Evolutionary conservation across 2,797 vertebrate genomes (phyloP), one percentile per base, ranked within the genome.

Genomic region (Falco columbarius): DNA sequence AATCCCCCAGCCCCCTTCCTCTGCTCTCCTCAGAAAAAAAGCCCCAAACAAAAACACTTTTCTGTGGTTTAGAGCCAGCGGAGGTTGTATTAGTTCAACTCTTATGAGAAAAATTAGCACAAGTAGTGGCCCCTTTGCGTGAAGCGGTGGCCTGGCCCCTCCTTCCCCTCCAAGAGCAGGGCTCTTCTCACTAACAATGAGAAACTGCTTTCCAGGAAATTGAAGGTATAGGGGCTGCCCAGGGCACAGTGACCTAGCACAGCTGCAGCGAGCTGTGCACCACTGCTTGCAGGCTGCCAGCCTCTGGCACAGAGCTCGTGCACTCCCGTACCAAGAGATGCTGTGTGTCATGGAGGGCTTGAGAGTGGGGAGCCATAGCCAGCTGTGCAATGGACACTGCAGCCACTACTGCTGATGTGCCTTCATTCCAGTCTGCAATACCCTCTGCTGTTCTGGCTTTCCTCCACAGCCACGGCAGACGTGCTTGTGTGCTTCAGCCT

Each of bases 191-290:
- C 94, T 96, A 96, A 81, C 0, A 10, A 79, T 81, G 66, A 82
- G 86, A 91, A 93, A 49, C 38, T 90, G 91, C 96, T 96, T 97
- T 97, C 96, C 97, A 96, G 96, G 96, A 98, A 97, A 97, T 74
- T 3, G 2, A 76, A 87, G 93, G 70, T 87, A 70, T 82, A 68
- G 49, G 18, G 54, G 65, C 93, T 93, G 65, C 92, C 81, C 84
- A 4, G 67, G 74, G 67, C 29, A 5, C 30, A 49, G 89, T 81
- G 90, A 73, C 88, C 85, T 34, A 34, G 86, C 3, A 8, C 13
- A 0, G 75, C 84, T 70, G 77, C 2, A 7, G 36, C 24, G 67
- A 85, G 72, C 62, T 3, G 2, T 14, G 52, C 1, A 7, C 54
- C 0, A 16, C 65, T 23, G 72, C 56, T 51, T n/a, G n/a, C 49